Base-by-base conservation (phyloP, 2,888 invertebrate genomes). In the Heliconius charithonia region DNA sequence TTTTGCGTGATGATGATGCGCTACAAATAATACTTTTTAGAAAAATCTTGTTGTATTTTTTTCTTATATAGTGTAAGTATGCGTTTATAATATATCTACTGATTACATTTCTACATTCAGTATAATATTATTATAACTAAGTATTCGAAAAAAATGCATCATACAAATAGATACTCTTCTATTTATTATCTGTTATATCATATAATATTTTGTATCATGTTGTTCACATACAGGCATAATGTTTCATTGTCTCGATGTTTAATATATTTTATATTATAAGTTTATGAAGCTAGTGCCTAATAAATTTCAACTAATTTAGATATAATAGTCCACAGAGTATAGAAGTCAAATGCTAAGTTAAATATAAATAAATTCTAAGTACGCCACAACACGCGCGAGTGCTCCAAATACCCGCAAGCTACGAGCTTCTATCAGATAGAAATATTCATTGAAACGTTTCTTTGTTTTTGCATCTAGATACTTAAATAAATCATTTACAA, bases 391-490 rank as follows among this genome's bases (percentile, higher is more conserved):
- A 67, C 62, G 70, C 70, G 41, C 62, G 70, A 77, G 59, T 45
- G 78, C 73, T 81, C 76, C 80, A 76, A 69, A 77, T 77, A 51
- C 76, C 80, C 77, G 80, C 81, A 74, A 78, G 81, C 80, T 78
- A 77, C 76, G 78, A 72, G 75, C 56, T 79, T 59, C 32, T 79
- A 80, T 81, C 78, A 72, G 77, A 77, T 79, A 75, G 75, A 77
- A 80, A 77, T 80, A 75, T 77, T 75, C 77, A 81, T 80, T 81
- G 81, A 81, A 81, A 80, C 75, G 78, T 72, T 77, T 77, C 79
- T 77, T 80, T 79, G 71, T 81, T 79, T 79, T 71, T 72, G 71
- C 71, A 62, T 77, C 71, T 77, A 66, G 65, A 65, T 66, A 56
- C 25, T 70, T 70, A 75, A 75, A 79, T 79, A 67, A 37, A 10